Conservation (phyloP, 2,113 vertebrate genomes). For the Tenebrosternarchus preto region DNA sequence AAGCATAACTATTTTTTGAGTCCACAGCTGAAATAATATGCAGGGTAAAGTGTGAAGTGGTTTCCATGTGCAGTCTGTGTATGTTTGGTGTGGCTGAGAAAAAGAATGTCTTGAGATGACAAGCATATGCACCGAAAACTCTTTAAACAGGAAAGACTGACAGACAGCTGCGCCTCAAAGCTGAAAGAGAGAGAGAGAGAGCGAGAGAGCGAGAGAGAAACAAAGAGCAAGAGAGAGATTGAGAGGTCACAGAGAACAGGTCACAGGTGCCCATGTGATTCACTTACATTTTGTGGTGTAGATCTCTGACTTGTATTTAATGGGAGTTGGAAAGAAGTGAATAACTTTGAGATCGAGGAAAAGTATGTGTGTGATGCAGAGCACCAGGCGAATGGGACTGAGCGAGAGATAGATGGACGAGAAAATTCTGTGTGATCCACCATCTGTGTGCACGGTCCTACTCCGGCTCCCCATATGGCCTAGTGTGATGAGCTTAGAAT, state of each 20-base stretch:
- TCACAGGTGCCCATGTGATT: neutral
- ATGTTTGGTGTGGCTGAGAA: neutral
- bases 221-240: no score
- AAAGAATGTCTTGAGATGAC: conserved; percentile 45
- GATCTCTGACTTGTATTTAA: neutral
- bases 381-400: conserved; percentile 16
- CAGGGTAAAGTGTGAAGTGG: no score
- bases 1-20: no score
- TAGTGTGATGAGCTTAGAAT: conserved; percentile 45
- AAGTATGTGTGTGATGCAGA: neutral
- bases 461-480: conserved; percentile 61
- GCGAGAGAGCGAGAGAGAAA: conserved; percentile 22
- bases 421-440: conserved; percentile 51
- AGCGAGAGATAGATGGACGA: conserved; percentile 51
- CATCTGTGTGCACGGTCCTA: conserved; percentile 55
- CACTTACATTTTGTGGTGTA: no score
- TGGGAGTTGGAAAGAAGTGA: neutral
- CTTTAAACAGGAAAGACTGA: neutral
- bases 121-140: conserved; percentile 45
- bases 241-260: no score
- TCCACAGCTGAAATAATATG: no score
- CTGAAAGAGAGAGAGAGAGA: neutral
- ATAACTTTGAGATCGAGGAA: neutral
- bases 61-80: no score
- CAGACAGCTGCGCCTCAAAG: conserved; percentile 33